Conservation (phyloP, 2,113 vertebrate species). For the Notarius quadriscutis region DNA sequence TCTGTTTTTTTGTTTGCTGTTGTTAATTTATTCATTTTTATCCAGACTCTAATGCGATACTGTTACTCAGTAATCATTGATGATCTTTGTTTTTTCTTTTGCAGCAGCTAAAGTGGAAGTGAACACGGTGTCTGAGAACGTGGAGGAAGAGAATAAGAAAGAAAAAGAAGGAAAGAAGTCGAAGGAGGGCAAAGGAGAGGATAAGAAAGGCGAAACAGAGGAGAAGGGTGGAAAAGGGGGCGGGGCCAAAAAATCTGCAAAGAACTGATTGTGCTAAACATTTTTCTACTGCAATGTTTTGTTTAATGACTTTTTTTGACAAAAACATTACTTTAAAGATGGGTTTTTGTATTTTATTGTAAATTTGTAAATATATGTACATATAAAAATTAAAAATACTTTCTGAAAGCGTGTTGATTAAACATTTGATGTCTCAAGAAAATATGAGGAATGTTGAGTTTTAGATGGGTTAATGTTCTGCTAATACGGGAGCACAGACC, state of each 20-base stretch:
- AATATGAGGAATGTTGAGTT: neutral
- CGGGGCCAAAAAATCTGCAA: constrained; percentile 62
- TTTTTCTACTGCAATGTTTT: constrained; percentile 45
- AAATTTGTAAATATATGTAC: constrained; percentile 17
- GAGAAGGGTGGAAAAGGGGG: constrained; percentile 37
- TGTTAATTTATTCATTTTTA: too few relatives aligned
- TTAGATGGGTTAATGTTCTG: neutral
- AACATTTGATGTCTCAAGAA: neutral
- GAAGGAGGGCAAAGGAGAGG: constrained; percentile 38
- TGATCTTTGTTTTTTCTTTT: neutral
- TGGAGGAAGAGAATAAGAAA: constrained; percentile 63
- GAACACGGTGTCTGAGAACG: constrained; percentile 71
- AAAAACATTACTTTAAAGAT: constrained; percentile 43
- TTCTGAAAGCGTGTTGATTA: neutral
- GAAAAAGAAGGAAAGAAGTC: constrained; percentile 57
- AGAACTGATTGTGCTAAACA: constrained; percentile 54
- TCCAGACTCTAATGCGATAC: neutral
- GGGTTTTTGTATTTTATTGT: constrained; percentile 27
- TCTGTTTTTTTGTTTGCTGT: neutral
- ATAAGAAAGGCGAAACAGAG: constrained; percentile 33
- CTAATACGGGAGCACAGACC: too few relatives aligned
- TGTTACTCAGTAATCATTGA: neutral
- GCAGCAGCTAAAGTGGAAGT: constrained; percentile 72
- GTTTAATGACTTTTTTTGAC: constrained; percentile 29
- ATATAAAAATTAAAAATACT: constrained; percentile 8